Conservation (phyloP, 2,113 vertebrate genomes). For the Callopanchax toddi region DNA sequence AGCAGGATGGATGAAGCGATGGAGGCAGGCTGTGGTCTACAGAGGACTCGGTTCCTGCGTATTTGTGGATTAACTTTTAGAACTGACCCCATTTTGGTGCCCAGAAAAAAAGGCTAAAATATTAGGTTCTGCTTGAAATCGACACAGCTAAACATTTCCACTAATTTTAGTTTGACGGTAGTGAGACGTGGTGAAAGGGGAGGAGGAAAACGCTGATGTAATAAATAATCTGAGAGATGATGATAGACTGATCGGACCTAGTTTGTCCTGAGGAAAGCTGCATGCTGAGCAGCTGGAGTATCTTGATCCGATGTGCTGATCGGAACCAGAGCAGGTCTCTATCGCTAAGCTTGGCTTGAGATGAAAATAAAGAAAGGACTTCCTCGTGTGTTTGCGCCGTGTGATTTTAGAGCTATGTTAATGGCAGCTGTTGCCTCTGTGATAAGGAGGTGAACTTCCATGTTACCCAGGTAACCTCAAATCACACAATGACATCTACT, state of each 20-base stretch:
- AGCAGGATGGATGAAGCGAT: constrained; percentile 34
- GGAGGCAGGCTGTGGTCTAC: constrained; percentile 30
- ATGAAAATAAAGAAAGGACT: too few species aligned
- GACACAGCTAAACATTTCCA: constrained; percentile 31
- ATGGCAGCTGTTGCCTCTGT: constrained; percentile 50
- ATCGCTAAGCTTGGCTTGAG: too few species aligned
- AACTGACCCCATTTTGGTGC: constrained; percentile 46
- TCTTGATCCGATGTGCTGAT: constrained; percentile 28
- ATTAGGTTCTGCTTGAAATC: constrained; percentile 48
- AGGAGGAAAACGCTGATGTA: constrained; percentile 6
- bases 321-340: constrained; percentile 13
- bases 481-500: constrained; percentile 33
- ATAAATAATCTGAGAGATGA: background rate
- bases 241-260: background rate
- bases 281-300: constrained; percentile 39
- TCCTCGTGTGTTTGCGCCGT: constrained; percentile 33
- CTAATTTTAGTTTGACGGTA: constrained; percentile 28
- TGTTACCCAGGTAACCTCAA: constrained; percentile 50
- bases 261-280: background rate
- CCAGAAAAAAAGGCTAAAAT: constrained; percentile 50
- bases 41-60: constrained; percentile 34
- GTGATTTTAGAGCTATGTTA: constrained; percentile 41
- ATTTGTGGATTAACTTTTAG: constrained; percentile 47
- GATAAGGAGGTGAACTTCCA: constrained; percentile 58
- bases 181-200: background rate